Evolutionary conservation across 2,113 vertebrate species (phyloP).

Genomic region (Platanista minor): DNA sequence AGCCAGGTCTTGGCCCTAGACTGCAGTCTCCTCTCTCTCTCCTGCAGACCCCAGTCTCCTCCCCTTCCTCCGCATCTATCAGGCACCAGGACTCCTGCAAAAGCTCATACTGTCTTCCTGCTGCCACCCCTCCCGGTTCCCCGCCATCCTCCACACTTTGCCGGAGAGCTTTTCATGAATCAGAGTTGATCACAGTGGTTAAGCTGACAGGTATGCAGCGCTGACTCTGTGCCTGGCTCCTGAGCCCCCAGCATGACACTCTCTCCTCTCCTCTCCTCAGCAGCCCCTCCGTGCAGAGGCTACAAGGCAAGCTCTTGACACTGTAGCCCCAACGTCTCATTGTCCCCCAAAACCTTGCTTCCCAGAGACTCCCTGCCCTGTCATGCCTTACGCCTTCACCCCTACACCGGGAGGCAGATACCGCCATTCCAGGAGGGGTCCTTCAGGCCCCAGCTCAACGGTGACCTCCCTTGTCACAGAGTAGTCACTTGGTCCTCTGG

Average conservation of each 20-base stretch:
- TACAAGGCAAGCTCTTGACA: neutral
- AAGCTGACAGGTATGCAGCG: neutral
- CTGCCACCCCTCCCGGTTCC: neutral
- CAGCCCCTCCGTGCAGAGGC: neutral
- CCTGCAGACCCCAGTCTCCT: neutral
- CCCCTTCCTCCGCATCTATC: neutral
- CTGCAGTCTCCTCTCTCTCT: neutral
- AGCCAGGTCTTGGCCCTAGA: neutral
- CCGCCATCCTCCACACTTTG: neutral
- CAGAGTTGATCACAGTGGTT: neutral
- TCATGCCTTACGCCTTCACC: neutral
- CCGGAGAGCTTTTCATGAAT: neutral
- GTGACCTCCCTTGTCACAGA: neutral
- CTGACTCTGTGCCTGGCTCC: neutral
- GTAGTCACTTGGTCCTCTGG: neutral
- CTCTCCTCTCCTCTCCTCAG: neutral
- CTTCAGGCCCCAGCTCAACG: neutral
- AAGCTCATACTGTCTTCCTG: neutral
- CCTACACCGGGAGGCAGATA: neutral
- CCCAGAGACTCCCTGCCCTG: neutral
- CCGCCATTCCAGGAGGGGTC: too few relatives aligned
- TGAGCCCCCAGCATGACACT: accelerated
- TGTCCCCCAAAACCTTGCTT: neutral
- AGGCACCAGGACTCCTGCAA: neutral
- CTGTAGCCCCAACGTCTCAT: neutral